These are phyloP conservation scores for Harpegnathos saltator DNA, from an alignment of 1,140 invertebrate species.

Conservation along the genomic window DNA sequence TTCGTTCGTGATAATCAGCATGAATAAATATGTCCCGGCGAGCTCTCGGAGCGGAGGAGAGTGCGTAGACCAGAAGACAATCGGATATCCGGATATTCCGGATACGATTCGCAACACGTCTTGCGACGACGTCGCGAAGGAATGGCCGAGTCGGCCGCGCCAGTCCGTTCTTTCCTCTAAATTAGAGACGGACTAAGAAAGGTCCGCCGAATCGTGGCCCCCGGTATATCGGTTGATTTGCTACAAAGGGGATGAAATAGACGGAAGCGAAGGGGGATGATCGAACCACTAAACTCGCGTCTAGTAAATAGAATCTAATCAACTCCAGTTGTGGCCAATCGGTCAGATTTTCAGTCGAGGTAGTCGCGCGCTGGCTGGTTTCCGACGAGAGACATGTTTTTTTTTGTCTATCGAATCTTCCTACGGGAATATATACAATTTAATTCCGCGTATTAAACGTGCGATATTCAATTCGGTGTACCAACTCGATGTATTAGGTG, in stretches of 20 bases:
- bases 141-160: constrained; percentile 20
- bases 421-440: neutral
- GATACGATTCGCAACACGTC: neutral
- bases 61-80: neutral
- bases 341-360: constrained; percentile 83
- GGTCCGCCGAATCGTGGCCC: constrained; percentile 70
- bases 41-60: neutral
- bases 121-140: neutral
- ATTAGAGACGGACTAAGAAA: constrained; percentile 65
- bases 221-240: constrained; percentile 84
- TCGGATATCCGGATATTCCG: neutral
- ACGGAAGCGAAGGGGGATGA: constrained; percentile 79
- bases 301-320: constrained; percentile 86
- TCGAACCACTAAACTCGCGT: constrained; percentile 82
- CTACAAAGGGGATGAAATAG: constrained; percentile 84
- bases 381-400: neutral
- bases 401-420: neutral
- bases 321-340: constrained; percentile 84
- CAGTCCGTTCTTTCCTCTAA: constrained; percentile 36
- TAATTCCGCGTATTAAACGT: constrained; percentile 12
- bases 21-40: neutral
- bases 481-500: too few species aligned
- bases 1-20: neutral
- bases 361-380: constrained; percentile 64
- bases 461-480: too few species aligned